These are phyloP conservation scores for Eupithecia subfuscata DNA, from an alignment of 2,888 invertebrate species.

Conservation along the genomic window DNA sequence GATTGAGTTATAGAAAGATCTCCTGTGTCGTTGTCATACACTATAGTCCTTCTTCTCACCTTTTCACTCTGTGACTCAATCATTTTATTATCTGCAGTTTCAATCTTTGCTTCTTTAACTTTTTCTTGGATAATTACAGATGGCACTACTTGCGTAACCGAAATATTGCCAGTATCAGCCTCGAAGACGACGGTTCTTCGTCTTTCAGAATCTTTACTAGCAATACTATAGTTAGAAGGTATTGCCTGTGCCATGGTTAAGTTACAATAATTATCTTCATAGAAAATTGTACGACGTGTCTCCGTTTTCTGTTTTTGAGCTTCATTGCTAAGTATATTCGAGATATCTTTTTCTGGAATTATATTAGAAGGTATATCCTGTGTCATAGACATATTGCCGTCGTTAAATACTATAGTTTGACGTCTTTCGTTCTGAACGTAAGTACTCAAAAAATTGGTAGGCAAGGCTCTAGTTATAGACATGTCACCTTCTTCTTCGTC, in stretches of 20 bases:
- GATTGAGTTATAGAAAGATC: slow-evolving; percentile 11
- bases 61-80: slow-evolving; percentile 2
- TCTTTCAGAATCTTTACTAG: slow-evolving; percentile 26
- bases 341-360: slow-evolving; percentile 38
- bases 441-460: slow-evolving; percentile 23
- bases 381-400: slow-evolving; percentile 49
- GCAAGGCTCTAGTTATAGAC: slow-evolving; percentile 50
- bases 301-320: slow-evolving; percentile 18
- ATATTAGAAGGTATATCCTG: slow-evolving; percentile 46
- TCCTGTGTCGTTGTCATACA: slow-evolving; percentile 34
- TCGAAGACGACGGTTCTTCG: slow-evolving; percentile 44
- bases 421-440: slow-evolving; percentile 27
- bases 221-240: slow-evolving; percentile 34
- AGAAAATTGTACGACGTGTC: slow-evolving; percentile 34
- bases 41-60: slow-evolving; percentile 37
- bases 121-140: slow-evolving; percentile 6
- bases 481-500: slow-evolving; percentile 44
- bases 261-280: slow-evolving; percentile 36
- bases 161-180: slow-evolving; percentile 49
- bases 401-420: slow-evolving; percentile 44
- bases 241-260: slow-evolving; percentile 47
- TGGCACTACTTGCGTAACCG: slow-evolving; percentile 53
- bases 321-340: slow-evolving; percentile 35
- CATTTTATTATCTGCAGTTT: background rate
- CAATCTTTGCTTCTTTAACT: slow-evolving; percentile 13